Evolutionary conservation across 2,888 invertebrate genomes (phyloP).

Genomic region (Tuberolachnus salignus): DNA sequence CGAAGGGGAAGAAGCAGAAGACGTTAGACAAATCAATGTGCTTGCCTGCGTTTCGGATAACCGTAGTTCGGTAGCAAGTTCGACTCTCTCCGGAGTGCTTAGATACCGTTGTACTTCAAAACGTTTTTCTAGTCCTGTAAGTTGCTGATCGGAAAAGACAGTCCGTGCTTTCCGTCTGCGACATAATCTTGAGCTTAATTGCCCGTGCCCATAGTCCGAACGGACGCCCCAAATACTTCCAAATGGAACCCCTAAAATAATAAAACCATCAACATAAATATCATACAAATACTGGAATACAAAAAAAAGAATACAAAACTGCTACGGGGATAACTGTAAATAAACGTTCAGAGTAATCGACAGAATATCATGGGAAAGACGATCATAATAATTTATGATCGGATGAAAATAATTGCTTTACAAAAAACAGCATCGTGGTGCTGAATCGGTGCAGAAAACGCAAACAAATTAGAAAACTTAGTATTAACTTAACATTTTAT

Average conservation of each 20-base stretch:
- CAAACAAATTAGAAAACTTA: too few relatives aligned
- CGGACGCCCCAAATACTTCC: conserved; percentile 39
- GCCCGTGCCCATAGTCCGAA: conserved; percentile 38
- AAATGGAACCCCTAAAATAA: conserved; percentile 39
- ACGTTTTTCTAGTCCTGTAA: conserved; percentile 86
- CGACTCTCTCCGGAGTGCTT: conserved; percentile 94
- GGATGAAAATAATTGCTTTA: too few relatives aligned
- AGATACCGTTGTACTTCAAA: conserved; percentile 94
- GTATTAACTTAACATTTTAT: too few relatives aligned
- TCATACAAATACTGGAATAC: too few relatives aligned
- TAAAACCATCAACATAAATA: neutral
- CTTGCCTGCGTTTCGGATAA: conserved; percentile 84
- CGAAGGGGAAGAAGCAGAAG: too few relatives aligned
- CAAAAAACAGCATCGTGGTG: too few relatives aligned
- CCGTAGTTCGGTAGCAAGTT: conserved; percentile 88
- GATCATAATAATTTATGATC: too few relatives aligned
- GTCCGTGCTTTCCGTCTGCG: conserved; percentile 95
- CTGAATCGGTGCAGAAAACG: too few relatives aligned
- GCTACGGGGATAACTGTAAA: too few relatives aligned
- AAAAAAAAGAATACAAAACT: too few relatives aligned
- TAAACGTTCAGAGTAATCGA: too few relatives aligned
- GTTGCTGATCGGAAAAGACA: conserved; percentile 74
- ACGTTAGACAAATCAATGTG: neutral
- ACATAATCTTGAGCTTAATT: conserved; percentile 65
- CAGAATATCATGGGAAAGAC: too few relatives aligned